A percentile compares a stretch with the other conserved stretches of the same genome.
phyloP scores from a whole-genome alignment of 2,113 vertebrate species.

The Hydrolagus affinis region DNA sequence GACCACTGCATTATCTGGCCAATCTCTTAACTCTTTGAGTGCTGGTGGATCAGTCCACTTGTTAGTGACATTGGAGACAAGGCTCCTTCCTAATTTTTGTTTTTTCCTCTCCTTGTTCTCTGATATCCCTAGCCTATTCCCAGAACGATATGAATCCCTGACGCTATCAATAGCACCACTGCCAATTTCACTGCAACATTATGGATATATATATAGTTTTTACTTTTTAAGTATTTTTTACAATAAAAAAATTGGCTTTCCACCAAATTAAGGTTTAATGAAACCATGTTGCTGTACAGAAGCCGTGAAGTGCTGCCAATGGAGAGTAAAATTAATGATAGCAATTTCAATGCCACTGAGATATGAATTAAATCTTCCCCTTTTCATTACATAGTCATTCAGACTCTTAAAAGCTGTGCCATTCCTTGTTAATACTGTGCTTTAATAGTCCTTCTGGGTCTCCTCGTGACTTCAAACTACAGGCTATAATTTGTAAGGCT shows the following conservation, averaged over 20 bases:
- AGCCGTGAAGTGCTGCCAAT: neutral
- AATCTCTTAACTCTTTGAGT: neutral
- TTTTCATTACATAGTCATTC: slow-evolving; percentile 2
- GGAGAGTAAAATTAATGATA: neutral
- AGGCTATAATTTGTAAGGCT: too few relatives aligned
- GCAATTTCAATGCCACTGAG: neutral
- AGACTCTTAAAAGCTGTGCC: neutral
- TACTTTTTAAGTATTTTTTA: neutral
- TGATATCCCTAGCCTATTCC: too few relatives aligned
- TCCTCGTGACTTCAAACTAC: too few relatives aligned
- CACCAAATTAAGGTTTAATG: neutral
- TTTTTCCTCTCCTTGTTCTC: too few relatives aligned
- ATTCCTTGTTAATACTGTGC: neutral
- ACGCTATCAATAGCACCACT: too few relatives aligned
- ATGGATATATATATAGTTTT: neutral
- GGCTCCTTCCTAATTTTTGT: too few relatives aligned
- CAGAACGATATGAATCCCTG: too few relatives aligned
- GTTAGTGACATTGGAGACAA: too few relatives aligned
- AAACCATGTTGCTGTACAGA: neutral
- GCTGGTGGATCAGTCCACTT: too few relatives aligned
- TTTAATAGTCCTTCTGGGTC: neutral
- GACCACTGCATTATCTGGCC: neutral
- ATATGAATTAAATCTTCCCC: neutral
- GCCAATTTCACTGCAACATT: neutral
- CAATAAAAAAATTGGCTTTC: neutral